Evolutionary conservation across 2,797 vertebrate species (phyloP), one percentile per base, ranked within the genome.

Genomic region (Sternotherus odoratus): DNA sequence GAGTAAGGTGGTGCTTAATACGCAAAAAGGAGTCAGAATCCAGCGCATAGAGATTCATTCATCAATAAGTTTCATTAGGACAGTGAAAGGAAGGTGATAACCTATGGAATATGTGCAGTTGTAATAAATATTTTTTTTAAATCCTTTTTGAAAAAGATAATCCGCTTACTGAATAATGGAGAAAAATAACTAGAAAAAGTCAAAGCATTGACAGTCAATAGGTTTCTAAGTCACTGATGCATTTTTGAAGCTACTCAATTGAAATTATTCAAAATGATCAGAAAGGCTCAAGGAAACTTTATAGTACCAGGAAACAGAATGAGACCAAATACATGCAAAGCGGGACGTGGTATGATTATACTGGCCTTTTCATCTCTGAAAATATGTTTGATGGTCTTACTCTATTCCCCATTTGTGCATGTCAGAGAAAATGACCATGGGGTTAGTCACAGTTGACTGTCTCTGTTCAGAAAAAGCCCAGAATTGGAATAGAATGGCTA

Each of bases 91-190:
- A 84, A 54, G 23, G 53, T 8, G 5, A 78, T 15, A 77, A 74
- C 51, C 16, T 49, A 82, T 79, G 84, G 1, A 0, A 5, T 13
- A 49, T 13, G 11, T 50, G 43, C 63, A 16, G 17, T 53, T 66
- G 66, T 78, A 83, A 86, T 1, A 33, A 23, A 72, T 3, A 3
- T 50, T 69, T 60, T 39, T 79, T 63, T 39, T 33, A 81, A 90
- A 88, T 89, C 80, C 85, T 84, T 94, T 79, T 78, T 79, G 79
- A 74, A 92, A 82, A 89, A 89, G 5, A 50, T 19, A 33, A 57
- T 56, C 48, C 33, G 48, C 51, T 80, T 85, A 48, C 56, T 81
- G 30, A 72, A 83, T 63, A 78, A 92, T 75, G 15, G 30, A 60
- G 75, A 48, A 85, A 79, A 75, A 92, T 85, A 72, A 51, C 53